phyloP scores from a whole-genome alignment of 2,113 vertebrate genomes.

The Cettia cetti region DNA sequence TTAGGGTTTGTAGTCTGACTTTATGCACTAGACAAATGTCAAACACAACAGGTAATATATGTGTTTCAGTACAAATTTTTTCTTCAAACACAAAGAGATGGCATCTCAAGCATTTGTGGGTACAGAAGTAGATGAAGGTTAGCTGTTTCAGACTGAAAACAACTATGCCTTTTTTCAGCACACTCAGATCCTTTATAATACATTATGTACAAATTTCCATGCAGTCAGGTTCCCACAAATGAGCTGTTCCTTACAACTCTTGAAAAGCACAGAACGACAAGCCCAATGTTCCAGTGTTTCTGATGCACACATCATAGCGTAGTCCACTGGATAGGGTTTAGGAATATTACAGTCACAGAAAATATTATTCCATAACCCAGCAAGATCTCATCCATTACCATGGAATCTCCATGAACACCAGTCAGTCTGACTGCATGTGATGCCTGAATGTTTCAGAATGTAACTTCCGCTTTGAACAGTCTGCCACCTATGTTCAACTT shows the following conservation, averaged over 20 bases:
- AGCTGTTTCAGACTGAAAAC: background rate
- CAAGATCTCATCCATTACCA: background rate
- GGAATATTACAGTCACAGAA: background rate
- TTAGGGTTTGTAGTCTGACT: background rate
- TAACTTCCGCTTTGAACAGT: background rate
- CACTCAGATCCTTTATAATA: background rate
- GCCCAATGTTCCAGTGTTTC: background rate
- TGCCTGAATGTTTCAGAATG: background rate
- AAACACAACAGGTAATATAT: background rate
- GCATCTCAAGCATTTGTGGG: background rate
- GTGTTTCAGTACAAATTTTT: background rate
- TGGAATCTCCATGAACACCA: background rate
- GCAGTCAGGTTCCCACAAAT: background rate
- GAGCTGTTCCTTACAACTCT: rapidly evolving
- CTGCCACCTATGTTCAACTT: background rate
- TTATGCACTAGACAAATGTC: background rate
- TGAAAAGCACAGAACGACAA: background rate
- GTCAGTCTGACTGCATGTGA: background rate
- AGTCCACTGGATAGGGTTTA: background rate
- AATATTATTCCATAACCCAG: background rate
- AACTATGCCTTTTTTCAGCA: background rate
- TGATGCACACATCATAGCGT: background rate
- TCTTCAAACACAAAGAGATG: background rate
- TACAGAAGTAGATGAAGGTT: background rate
- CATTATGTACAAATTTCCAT: background rate